These are phyloP conservation scores for human DNA, from an alignment of 2,113 vertebrate species.

Conservation along the genomic window DNA sequence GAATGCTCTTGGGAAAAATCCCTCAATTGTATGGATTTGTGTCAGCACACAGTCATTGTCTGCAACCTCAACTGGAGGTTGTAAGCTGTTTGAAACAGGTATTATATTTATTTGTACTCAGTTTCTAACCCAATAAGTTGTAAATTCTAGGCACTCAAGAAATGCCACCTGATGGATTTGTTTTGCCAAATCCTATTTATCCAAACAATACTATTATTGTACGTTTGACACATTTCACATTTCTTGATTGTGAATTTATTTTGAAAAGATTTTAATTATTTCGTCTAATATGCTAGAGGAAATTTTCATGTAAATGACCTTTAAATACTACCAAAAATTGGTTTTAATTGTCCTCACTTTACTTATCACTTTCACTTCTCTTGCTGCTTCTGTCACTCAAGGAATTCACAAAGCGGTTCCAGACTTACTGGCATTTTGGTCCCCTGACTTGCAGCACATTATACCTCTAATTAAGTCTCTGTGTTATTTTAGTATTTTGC, in stretches of 20 bases:
- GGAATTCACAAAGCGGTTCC: constrained; percentile 47
- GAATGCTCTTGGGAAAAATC: neutral
- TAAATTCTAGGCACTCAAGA: neutral
- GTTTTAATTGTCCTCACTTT: constrained; percentile 50
- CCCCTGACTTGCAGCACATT: constrained; percentile 63
- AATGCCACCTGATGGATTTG: neutral
- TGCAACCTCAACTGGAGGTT: neutral
- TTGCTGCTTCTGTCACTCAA: constrained; percentile 67
- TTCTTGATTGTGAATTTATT: constrained; percentile 21
- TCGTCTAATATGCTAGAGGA: neutral
- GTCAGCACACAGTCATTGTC: neutral
- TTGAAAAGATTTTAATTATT: constrained; percentile 22
- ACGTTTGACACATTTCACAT: neutral
- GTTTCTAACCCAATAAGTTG: neutral
- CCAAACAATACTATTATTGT: neutral
- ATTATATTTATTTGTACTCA: constrained; percentile 4
- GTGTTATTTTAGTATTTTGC: constrained; percentile 77
- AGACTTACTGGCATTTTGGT: constrained; percentile 68
- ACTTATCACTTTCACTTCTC: constrained; percentile 41
- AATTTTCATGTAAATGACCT: constrained; percentile 59
- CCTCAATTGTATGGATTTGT: neutral
- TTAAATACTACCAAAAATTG: constrained; percentile 52
- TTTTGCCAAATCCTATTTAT: constrained; percentile 21
- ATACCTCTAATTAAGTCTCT: constrained; percentile 74
- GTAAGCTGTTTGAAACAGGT: neutral